Percentiles rank a stretch among this genome's conserved stretches.
Conservation (phyloP, 2,797 vertebrate genomes). For the Lagocephalus sceleratus region DNA sequence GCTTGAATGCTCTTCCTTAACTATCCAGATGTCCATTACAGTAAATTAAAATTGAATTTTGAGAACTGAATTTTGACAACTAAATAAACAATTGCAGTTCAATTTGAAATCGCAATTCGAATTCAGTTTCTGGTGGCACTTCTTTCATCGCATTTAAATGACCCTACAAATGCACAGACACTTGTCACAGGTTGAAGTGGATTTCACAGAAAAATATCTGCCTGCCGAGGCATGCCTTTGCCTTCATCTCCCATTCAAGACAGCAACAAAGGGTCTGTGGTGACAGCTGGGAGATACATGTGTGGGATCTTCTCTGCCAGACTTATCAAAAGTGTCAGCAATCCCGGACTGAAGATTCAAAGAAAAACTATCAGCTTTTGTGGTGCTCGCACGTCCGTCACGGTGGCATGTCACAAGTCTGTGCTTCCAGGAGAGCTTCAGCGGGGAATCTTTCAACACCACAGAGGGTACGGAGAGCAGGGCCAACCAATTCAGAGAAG, state of each 20-base stretch:
- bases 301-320: neutral
- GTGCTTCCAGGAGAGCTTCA: neutral
- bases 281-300: slow-evolving; percentile 1
- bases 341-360: neutral
- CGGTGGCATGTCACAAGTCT: neutral
- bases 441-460: neutral
- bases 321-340: slow-evolving; percentile 5
- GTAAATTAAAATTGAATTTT: too few relatives aligned
- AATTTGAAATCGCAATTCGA: too few relatives aligned
- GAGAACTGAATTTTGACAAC: too few relatives aligned
- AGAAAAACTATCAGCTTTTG: neutral
- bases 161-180: neutral
- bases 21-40: too few relatives aligned
- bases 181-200: neutral
- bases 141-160: too few relatives aligned
- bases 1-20: too few relatives aligned
- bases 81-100: too few relatives aligned
- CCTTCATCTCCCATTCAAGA: neutral
- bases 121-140: too few relatives aligned
- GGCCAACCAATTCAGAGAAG: too few relatives aligned
- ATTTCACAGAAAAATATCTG: neutral
- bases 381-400: slow-evolving; percentile 6
- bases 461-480: too few relatives aligned
- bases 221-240: too few relatives aligned
- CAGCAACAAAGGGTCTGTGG: neutral